Evolutionary conservation across 2,797 vertebrate species (phyloP), one percentile per base, ranked within the genome.

Genomic region (Ataeniobius toweri): DNA sequence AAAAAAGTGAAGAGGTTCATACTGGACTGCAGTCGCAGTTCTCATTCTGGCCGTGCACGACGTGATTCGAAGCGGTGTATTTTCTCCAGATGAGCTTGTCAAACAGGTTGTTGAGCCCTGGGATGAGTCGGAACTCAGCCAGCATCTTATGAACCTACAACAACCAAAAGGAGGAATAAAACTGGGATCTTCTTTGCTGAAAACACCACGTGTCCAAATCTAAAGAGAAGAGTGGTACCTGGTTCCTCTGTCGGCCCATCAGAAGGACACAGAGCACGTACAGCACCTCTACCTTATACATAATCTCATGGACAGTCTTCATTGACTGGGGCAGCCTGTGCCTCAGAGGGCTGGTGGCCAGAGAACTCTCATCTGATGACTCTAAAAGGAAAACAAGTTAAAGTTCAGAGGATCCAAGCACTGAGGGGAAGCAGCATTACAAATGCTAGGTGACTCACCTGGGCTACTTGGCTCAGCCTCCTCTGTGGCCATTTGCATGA

Each of bases 21-120:
- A 99, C 98, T 3, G 98, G 98, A 92, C 98, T 99, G 89, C 98
- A 99, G 77, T 99, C 98, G 91, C 98, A 99, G 79, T 98, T 99
- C 93, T 99, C 98, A 84, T 99, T 99, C 91, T 99, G 98, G 76
- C 97, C 97, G 0, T 98, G 98, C 75, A 99, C 96, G 73, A 98
- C 97, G 1, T 98, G 97, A 79, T 96, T 96, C 5, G 97, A 96
- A 0, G 94, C 87, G 0, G 97, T 97, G 91, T 97, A 98, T 81
- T 98, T 99, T 88, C 98, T 98, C 98, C 98, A 99, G 89, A 99
- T 99, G 71, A 99, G 94, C 89, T 99, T 99, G 93, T 99, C 98
- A 89, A 99, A 99, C 78, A 99, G 92, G 91, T 99, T 99, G 85
- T 99, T 99, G 85, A 99, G 97, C n/a, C 98, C 98, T 0, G 98